Conservation (phyloP, 2,888 invertebrate species). For the Patella depressa region DNA sequence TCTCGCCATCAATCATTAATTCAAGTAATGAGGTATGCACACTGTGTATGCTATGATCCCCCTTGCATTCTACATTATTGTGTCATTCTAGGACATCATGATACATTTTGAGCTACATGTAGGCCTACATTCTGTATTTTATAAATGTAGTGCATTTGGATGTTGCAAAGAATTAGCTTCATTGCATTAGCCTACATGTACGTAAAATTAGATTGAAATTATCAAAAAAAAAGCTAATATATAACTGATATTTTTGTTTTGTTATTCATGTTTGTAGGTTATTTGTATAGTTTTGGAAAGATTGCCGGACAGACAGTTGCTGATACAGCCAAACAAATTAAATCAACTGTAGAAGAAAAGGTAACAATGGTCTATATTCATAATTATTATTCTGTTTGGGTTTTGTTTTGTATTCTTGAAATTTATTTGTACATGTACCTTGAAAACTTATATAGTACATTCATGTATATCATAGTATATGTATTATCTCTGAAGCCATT, state of each 20-base stretch:
- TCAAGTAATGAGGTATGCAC: no score
- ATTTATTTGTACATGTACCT: background rate
- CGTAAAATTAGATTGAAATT: background rate
- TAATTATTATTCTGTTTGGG: no score
- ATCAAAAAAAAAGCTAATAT: background rate
- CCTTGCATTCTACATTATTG: no score
- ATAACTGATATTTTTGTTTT: background rate
- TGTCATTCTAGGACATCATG: no score
- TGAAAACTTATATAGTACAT: no score
- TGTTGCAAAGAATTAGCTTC: no score
- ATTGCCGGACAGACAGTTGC: constrained; percentile 94
- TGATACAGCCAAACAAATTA: constrained; percentile 91
- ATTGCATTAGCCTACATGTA: background rate
- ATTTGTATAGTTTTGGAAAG: constrained; percentile 94
- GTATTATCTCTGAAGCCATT: background rate
- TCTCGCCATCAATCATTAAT: no score
- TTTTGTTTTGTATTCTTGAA: background rate
- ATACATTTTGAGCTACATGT: no score
- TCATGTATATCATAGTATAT: no score
- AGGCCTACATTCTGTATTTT: no score
- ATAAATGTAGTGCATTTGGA: no score
- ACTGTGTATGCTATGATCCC: no score
- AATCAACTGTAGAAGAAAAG: constrained; percentile 96
- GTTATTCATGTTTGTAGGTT: constrained; percentile 71
- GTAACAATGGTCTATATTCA: constrained; percentile 32